Conservation (phyloP, 2,797 vertebrate species). For the Poecilia picta region DNA sequence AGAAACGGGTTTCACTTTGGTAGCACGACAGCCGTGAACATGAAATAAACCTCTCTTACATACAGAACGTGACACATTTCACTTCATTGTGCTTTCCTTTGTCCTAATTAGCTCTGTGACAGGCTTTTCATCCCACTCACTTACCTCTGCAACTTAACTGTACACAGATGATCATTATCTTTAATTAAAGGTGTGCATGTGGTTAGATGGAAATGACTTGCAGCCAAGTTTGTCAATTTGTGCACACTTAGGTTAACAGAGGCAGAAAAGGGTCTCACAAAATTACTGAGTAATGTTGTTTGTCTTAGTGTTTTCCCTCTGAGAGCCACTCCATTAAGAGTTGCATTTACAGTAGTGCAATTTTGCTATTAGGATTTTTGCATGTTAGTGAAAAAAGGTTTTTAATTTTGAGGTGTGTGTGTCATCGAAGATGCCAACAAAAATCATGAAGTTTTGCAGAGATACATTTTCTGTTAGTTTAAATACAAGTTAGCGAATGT, state of each 20-base stretch:
- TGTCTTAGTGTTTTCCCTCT: constrained; percentile 28
- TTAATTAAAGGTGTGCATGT: constrained; percentile 17
- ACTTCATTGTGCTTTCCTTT: constrained; percentile 22
- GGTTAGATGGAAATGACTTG: constrained; percentile 24
- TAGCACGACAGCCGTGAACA: constrained; percentile 16
- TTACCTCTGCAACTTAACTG: constrained; percentile 11
- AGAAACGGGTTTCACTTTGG: constrained; percentile 3
- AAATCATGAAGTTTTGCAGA: constrained; percentile 29
- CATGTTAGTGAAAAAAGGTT: constrained; percentile 37
- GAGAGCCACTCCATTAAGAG: constrained; percentile 9
- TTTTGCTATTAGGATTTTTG: constrained; percentile 15
- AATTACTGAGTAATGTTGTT: constrained; percentile 24
- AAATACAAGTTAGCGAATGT: background rate
- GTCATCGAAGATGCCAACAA: constrained; percentile 79
- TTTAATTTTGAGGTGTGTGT: constrained; percentile 62
- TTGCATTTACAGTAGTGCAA: constrained; percentile 13
- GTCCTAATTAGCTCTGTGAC: constrained; percentile 27
- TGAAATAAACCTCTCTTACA: background rate
- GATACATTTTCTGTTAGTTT: background rate
- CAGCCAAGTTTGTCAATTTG: background rate
- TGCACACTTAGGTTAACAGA: constrained; percentile 7
- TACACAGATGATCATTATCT: constrained; percentile 15
- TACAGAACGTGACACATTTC: background rate
- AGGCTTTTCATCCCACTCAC: constrained; percentile 6
- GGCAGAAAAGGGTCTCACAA: constrained; percentile 1